Evolutionary conservation across 2,797 vertebrate genomes (phyloP).

Genomic region (Gambusia yucatana): DNA sequence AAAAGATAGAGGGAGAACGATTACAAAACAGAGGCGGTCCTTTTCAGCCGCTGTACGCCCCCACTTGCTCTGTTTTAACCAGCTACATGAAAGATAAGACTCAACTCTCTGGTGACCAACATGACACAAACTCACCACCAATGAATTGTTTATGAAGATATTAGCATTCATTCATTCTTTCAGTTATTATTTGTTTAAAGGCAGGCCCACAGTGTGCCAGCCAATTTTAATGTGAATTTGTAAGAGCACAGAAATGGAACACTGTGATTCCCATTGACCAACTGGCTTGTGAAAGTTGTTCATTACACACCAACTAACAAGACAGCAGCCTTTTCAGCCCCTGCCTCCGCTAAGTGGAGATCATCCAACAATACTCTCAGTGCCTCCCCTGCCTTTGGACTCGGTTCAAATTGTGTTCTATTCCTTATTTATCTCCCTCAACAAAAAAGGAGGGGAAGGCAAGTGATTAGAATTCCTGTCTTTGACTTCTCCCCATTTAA

Average conservation of each 20-base stretch:
- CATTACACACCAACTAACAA: constrained; percentile 83
- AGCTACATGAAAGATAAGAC: constrained; percentile 77
- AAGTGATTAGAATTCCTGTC: constrained; percentile 83
- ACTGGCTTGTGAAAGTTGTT: constrained; percentile 84
- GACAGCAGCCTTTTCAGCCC: constrained; percentile 80
- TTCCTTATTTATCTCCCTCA: constrained; percentile 75
- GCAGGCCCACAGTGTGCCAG: constrained; percentile 41
- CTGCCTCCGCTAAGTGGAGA: constrained; percentile 81
- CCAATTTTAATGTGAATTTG: constrained; percentile 74
- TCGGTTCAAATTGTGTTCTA: constrained; percentile 77
- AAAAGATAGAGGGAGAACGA: constrained; percentile 86
- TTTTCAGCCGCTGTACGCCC: constrained; percentile 82
- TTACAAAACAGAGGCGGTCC: constrained; percentile 89
- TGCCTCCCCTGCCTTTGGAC: constrained; percentile 78
- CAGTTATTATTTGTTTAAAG: constrained; percentile 65
- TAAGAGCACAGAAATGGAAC: constrained; percentile 64
- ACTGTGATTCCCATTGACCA: constrained; percentile 80
- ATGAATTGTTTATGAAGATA: constrained; percentile 72
- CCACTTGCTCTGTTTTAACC: constrained; percentile 73
- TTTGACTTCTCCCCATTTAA: constrained; percentile 80
- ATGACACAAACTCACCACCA: constrained; percentile 66
- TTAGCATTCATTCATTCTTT: constrained; percentile 66
- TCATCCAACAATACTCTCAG: constrained; percentile 81
- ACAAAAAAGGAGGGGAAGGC: constrained; percentile 77
- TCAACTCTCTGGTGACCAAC: constrained; percentile 65